These are phyloP conservation scores for Epirrhoe tristata DNA, from an alignment of 2,888 invertebrate genomes.

Conservation along the genomic window DNA sequence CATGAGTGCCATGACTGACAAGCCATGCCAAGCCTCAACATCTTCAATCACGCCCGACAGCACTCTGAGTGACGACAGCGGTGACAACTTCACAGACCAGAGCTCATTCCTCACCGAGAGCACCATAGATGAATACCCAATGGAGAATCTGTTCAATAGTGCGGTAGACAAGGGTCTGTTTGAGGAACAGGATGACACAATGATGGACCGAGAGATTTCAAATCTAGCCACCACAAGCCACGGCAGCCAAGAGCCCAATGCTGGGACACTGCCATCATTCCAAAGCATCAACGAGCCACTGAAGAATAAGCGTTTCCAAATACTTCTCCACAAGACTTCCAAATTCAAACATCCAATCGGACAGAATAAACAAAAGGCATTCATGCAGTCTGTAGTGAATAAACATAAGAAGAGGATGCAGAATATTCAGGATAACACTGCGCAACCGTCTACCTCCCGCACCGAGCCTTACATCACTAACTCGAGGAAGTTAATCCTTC, in stretches of 20 bases:
- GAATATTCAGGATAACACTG: constrained; percentile 63
- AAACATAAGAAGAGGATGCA: constrained; percentile 82
- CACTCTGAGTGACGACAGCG: constrained; percentile 79
- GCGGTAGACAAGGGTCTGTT: constrained; percentile 80
- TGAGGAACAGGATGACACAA: constrained; percentile 77
- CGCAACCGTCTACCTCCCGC: constrained; percentile 77
- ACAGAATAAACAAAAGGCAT: constrained; percentile 81
- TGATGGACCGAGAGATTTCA: constrained; percentile 82
- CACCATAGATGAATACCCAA: constrained; percentile 81
- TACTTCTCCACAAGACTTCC: constrained; percentile 80
- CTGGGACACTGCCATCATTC: constrained; percentile 74
- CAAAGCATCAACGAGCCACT: constrained; percentile 79
- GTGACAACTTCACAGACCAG: constrained; percentile 77
- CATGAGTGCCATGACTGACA: constrained; percentile 67
- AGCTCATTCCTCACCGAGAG: constrained; percentile 80
- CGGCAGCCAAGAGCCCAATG: constrained; percentile 70
- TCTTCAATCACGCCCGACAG: constrained; percentile 72
- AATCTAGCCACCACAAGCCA: constrained; percentile 80
- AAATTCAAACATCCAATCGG: constrained; percentile 81
- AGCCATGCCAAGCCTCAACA: constrained; percentile 60
- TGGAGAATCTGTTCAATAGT: constrained; percentile 82
- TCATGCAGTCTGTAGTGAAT: constrained; percentile 82
- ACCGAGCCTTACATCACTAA: constrained; percentile 73
- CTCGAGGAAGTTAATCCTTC: constrained; percentile 69
- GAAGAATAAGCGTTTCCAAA: constrained; percentile 82